Base-by-base conservation (phyloP, 2,113 vertebrate species). In the Orthonyx spaldingii region DNA sequence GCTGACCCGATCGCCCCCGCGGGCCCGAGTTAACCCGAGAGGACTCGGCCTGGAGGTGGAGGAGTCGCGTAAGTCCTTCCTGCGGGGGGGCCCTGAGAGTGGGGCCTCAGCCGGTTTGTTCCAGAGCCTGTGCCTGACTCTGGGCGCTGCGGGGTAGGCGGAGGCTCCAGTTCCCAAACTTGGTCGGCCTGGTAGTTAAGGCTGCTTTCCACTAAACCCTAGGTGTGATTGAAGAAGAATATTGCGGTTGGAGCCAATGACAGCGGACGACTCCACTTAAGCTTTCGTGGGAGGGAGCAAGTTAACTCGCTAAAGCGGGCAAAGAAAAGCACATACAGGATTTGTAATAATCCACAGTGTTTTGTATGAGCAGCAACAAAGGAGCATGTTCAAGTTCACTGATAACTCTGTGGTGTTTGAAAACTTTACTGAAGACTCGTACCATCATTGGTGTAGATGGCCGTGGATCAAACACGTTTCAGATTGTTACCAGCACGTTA, bases 281-380 rank as follows among this genome's bases (percentile, higher is more conserved):
- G 65, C 35, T 55, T 49, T 32, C 26, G 68, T 76, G 72, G 69
- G 64, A 61, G 81, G 69, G 50, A 65, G 55, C 47, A 35, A 57
- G 66, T 42, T 70, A 60, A 85, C 57, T 82, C 26, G 9, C 57
- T 59, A 4, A 70, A 75, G 69, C 18, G 11, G 8, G 42, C 26
- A 2, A 5, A 66, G 46, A n/a, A 70, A n/a, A 55, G 9, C 21
- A 0, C 11, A 0, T 21, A 0, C 5, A 10, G 27, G 39, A 4
- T 78, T 69, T 82, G 23, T 52, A 33, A 4, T 63, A 39, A 33
- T 16, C 14, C 6, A 1, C 7, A 1, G 1, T 60, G 37, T 32
- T 79, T 68, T n/a, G 12, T 19, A 3, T 70, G 3, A 8, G 7
- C 12, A 37, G 46, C 35, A 49, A 15, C 24, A 27, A 27, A 77